Conservation (phyloP, 2,113 vertebrate genomes). For the Boulengeromyrus knoepffleri region DNA sequence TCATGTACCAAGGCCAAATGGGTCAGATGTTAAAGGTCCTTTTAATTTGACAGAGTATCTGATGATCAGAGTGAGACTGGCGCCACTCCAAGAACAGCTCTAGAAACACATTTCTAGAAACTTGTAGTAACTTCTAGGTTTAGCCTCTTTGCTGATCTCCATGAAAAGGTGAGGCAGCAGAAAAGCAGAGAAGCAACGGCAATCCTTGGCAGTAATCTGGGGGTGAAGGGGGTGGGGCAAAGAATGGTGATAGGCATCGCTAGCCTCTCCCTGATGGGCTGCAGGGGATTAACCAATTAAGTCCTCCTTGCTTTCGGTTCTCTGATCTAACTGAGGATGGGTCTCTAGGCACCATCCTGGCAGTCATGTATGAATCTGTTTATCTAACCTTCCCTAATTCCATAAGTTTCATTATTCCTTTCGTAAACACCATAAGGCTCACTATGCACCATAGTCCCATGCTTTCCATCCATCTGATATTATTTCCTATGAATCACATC, state of each 20-base stretch:
- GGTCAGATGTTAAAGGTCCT: neutral
- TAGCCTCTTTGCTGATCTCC: conserved; percentile 33
- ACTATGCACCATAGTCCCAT: neutral
- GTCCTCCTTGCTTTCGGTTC: neutral
- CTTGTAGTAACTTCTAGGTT: neutral
- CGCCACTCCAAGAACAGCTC: neutral
- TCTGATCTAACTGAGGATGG: conserved; percentile 20
- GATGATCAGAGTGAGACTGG: conserved; percentile 6
- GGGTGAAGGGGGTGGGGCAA: conserved; percentile 28
- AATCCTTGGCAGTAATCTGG: conserved; percentile 12
- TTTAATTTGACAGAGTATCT: neutral
- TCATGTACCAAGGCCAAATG: neutral
- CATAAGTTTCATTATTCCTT: conserved; percentile 2
- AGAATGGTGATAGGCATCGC: conserved; percentile 21
- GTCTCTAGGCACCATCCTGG: conserved; percentile 1
- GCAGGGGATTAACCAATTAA: conserved; percentile 25
- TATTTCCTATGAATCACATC: neutral
- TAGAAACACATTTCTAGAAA: conserved; percentile 34
- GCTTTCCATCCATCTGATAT: conserved; percentile 5
- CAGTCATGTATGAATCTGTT: conserved; percentile 15
- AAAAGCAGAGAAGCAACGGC: conserved; percentile 23
- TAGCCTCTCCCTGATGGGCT: neutral
- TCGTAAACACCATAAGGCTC: neutral
- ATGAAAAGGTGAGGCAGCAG: conserved; percentile 42
- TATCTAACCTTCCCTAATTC: conserved; percentile 9